Evolutionary conservation across 2,113 vertebrate genomes (phyloP), one percentile per base, ranked within the genome.

Genomic region (Chauna torquata): DNA sequence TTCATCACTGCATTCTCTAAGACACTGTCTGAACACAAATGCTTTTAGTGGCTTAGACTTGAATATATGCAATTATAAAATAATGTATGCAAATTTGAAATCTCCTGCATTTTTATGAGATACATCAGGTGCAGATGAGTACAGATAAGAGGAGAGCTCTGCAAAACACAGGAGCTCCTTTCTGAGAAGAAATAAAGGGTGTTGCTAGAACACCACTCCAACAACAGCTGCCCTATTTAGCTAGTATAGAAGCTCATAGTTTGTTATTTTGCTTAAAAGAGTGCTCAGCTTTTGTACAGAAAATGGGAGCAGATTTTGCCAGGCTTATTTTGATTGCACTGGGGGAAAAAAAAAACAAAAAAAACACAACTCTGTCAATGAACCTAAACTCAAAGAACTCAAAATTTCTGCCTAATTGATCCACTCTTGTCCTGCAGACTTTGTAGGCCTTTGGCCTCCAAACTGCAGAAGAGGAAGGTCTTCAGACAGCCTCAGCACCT

Each of bases 151-250:
- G 80, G 38, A 74, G 28, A 74, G 91, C 62, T 94, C 30, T 88
- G 84, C 74, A 74, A 89, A 95, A 92, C 71, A 82, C 66, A 59
- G 86, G 83, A 80, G 83, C 45, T 87, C 86, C 45, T 70, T 92
- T 91, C 78, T 45, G 19, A 66, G 87, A 69, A 85, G 78, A 50
- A 92, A 95, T 30, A 95, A 91, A 91, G 89, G 74, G 66, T 85
- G 54, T 28, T 94, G 91, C 81, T 82, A 58, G 79, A 91, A 92
- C 83, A 84, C 77, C 78, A 91, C 92, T 97, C 89, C 74, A 96
- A 70, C 69, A 94, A 87, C 91, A 97, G 91, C 95, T 94, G 91
- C 86, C 75, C 84, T 77, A 87, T 96, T 94, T 91, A 92, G 22
- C 3, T 1, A 12, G 69, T 25, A 80, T 32, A 82, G 95, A 94